These are phyloP conservation scores for Cherax quadricarinatus DNA, from an alignment of 1,140 invertebrate species.

Conservation along the genomic window DNA sequence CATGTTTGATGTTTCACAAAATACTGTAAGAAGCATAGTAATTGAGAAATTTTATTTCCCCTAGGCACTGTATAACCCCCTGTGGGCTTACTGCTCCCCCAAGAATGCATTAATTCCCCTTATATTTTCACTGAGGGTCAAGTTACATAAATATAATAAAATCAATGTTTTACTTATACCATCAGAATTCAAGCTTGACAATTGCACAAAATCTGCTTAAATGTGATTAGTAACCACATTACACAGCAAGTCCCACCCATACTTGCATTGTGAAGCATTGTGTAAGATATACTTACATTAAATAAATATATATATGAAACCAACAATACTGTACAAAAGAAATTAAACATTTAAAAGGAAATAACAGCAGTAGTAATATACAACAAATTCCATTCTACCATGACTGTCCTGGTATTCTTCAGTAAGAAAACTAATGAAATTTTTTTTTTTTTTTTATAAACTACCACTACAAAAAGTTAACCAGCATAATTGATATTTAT, in stretches of 20 bases:
- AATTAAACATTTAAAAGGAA: background rate
- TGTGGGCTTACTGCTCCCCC: background rate
- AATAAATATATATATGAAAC: background rate
- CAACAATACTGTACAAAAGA: background rate
- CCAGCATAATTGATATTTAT: too few species aligned
- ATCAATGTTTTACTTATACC: background rate
- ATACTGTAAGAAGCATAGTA: too few species aligned
- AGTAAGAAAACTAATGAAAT: background rate
- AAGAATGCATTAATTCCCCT: background rate
- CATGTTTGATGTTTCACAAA: too few species aligned
- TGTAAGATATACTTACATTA: background rate
- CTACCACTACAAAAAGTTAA: too few species aligned
- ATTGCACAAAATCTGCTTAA: background rate
- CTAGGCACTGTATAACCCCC: too few species aligned
- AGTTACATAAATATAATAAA: background rate
- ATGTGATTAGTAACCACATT: background rate
- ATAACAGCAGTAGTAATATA: background rate
- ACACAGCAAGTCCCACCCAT: constrained; percentile 36
- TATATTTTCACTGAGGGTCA: background rate
- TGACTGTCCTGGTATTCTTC: too few species aligned
- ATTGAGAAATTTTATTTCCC: too few species aligned
- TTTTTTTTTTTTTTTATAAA: too few species aligned
- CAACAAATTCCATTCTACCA: too few species aligned
- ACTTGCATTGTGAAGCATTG: constrained; percentile 68
- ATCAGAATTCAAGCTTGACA: background rate